Conservation (phyloP, 2,797 vertebrate genomes). For the Poecilia wingei region DNA sequence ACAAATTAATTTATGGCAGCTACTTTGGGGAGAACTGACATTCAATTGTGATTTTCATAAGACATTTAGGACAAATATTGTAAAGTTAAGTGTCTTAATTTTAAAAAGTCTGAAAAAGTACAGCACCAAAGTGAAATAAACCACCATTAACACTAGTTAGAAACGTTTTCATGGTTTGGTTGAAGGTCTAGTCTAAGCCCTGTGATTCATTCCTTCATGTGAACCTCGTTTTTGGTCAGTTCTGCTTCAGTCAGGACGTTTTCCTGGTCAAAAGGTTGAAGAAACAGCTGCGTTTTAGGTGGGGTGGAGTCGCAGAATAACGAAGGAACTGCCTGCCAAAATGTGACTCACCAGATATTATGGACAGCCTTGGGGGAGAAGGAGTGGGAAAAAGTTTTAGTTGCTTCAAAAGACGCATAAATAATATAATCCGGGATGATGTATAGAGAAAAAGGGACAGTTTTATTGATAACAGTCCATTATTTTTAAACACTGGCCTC, state of each 20-base stretch:
- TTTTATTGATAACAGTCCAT: neutral
- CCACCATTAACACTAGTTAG: neutral
- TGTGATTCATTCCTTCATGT: slow-evolving; percentile 19
- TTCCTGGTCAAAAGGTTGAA: slow-evolving; percentile 45
- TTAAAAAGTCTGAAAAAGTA: neutral
- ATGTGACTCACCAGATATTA: slow-evolving; percentile 73
- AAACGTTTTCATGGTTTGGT: neutral
- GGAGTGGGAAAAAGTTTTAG: slow-evolving; percentile 26
- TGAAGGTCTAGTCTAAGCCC: neutral
- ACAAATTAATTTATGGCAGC: neutral
- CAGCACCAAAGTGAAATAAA: neutral
- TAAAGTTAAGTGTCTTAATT: neutral
- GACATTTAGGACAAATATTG: neutral
- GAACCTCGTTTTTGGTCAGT: slow-evolving; percentile 33
- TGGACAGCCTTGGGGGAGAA: slow-evolving; percentile 52
- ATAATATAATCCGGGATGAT: neutral
- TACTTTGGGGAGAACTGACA: neutral
- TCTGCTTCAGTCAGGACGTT: slow-evolving; percentile 44
- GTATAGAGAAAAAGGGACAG: neutral
- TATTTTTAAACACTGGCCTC: neutral
- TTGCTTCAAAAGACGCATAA: slow-evolving; percentile 13
- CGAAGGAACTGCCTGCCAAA: slow-evolving; percentile 67
- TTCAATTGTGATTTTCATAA: neutral
- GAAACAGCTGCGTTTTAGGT: slow-evolving; percentile 73
- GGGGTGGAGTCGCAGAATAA: slow-evolving; percentile 62